Base-by-base conservation (phyloP, 2,797 vertebrate species). In the Microctenopoma stevenorrisi region DNA sequence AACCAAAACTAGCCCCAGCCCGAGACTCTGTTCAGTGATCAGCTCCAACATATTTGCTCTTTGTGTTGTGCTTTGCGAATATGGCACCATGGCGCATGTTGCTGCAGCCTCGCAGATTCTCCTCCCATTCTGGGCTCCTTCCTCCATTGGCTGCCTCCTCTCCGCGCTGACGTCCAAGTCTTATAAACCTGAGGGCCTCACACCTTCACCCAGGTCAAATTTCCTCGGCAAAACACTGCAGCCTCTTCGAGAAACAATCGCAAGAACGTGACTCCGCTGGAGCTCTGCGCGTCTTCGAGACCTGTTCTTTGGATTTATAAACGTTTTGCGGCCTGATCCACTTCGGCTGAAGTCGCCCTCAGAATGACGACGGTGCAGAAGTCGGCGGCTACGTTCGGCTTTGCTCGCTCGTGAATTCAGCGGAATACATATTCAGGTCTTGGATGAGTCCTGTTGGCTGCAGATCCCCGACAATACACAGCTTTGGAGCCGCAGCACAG, bases 121-220 rank as follows among this genome's bases (percentile, higher is more conserved):
- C 91, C 92, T 86, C 90, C 91, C 91, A 71, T 67, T 49, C 51
- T 2, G 60, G 35, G 48, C 56, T 35, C 83, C 22, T 7, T 59
- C 68, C 73, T 81, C 80, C 13, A 93, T 93, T 92, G 92, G 92
- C 75, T 86, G 80, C 74, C 64, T 71, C 48, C 63, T 65, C 25
- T 64, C 53, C 74, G 64, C 75, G 81, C 85, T 56, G 37, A 83
- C 81, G 68, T 88, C 84, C 80, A 74, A 46, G 71, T 40, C 76
- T 84, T 92, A 92, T 94, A 94, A 94, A 91, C 93, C 82, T 80
- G 85, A 68, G 77, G 81, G 68, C 86, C 86, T 84, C 70, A 65
- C 85, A 89, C 85, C 88, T 90, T 75, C 83, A 43, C 5, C 54
- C 18, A 89, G 82, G 74, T 92, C 90, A 86, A 72, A 85, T 89